Evolutionary conservation across 2,888 invertebrate genomes (phyloP), one percentile per base, ranked within the genome.

Genomic region (Drosophila mimica): DNA sequence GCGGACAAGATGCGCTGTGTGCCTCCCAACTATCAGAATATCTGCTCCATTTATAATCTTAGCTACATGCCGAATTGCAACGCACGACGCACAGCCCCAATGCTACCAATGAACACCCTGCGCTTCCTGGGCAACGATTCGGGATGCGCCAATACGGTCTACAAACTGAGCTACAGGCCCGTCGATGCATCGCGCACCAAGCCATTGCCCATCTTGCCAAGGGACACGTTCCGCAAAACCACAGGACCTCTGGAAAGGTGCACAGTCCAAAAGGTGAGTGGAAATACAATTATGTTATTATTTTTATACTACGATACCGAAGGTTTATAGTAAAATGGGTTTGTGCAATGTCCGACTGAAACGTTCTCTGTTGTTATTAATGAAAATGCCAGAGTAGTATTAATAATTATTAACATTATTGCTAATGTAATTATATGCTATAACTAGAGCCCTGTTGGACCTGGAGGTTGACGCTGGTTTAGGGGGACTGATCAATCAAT

Each of bases 51-150:
- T 2, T 93, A 93, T 64, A 92, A 92, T 60, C 79, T 93, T 1
- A 93, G 93, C 64, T 93, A 92, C 43, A 86, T 93, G 82, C 92
- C 93, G 8, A 92, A 93, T 59, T 92, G 92, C 58, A 89, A 89
- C 62, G 30, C 79, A 3, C 71, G 68, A 30, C 92, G 90, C 57
- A 79, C 84, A 15, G 76, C 86, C 1, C 83, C 90, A 0, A 74
- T 90, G 59, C 49, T 76, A 43, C 93, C 92, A 0, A 59, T 86
- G 38, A 79, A 81, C 15, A 89, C 81, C 1, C 66, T 93, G 0
- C 83, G 87, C 46, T 84, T 88, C n/a, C 74, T 92, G 20, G 93
- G 92, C 51, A 83, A 81, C 7, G 92, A 92, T 60, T 63, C 83
- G 6, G 84, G 80, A 2, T 91, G 91, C 30, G 82, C 82, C 3